Evolutionary conservation across 1,140 invertebrate genomes (phyloP).

Genomic region (Hycleus phaleratus): DNA sequence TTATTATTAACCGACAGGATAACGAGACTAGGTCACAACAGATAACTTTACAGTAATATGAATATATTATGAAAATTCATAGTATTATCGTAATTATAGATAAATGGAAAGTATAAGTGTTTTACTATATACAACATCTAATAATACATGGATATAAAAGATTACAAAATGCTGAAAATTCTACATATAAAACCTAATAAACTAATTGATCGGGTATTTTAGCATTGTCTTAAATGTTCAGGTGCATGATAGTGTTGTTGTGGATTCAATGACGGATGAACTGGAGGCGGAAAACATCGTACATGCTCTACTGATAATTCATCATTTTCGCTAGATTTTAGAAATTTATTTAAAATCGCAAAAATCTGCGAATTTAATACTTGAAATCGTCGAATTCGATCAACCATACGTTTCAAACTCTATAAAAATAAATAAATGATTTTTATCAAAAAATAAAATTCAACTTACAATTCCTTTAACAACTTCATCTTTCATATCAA

Average conservation of each 20-base stretch:
- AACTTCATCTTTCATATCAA: slow-evolving; percentile 93
- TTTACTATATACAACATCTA: too few relatives aligned
- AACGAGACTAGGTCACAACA: too few relatives aligned
- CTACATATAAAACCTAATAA: background rate
- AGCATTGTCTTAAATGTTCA: slow-evolving; percentile 48
- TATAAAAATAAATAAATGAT: slow-evolving; percentile 43
- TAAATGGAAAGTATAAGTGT: too few relatives aligned
- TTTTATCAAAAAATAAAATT: slow-evolving; percentile 2
- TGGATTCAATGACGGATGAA: slow-evolving; percentile 65
- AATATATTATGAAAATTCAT: too few relatives aligned
- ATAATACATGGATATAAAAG: slow-evolving; percentile 10
- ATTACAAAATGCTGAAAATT: slow-evolving; percentile 18
- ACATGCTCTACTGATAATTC: slow-evolving; percentile 91
- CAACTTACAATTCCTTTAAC: slow-evolving; percentile 92
- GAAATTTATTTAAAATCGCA: slow-evolving; percentile 92
- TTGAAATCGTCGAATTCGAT: slow-evolving; percentile 94
- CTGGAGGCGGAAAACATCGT: slow-evolving; percentile 90
- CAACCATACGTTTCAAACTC: slow-evolving; percentile 94
- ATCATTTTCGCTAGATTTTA: slow-evolving; percentile 77
- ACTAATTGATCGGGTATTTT: background rate
- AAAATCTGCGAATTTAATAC: slow-evolving; percentile 98
- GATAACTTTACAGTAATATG: too few relatives aligned
- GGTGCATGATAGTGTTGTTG: slow-evolving; percentile 53
- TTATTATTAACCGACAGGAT: too few relatives aligned
- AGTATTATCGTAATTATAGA: too few relatives aligned